Evolutionary conservation across 1,140 invertebrate species (phyloP), one percentile per base, ranked within the genome.

Genomic region (Lucilia cuprina): DNA sequence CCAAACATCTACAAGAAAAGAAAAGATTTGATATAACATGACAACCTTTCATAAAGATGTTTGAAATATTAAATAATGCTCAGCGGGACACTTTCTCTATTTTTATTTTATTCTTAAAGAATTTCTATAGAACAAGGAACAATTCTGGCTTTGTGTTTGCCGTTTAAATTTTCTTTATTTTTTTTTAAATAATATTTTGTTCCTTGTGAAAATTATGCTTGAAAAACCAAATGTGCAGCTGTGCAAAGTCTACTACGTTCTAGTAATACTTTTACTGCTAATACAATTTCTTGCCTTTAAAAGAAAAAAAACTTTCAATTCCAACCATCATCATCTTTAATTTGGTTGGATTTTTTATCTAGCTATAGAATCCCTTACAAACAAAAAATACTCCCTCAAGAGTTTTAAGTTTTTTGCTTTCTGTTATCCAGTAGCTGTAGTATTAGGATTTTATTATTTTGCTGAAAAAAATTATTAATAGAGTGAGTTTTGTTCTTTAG

Each of bases 41-140:
- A 80, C 77, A 80, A 80, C n/a, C 41, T 25, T 80, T 14, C 35
- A n/a, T 19, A 13, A 49, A 49, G 41, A 80, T 49, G 41, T 49
- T 30, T 80, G 77, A 50, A 49, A 80, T 47, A 80, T 80, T 80
- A 80, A 80, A 49, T 80, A 84, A 70, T 82, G 65, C 84, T 35
- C 84, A 75, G 82, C 84, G 84, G 84, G 84, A 84, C 84, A 84
- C 84, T 84, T 84, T 30, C 3, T 35, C 70, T 74, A 70, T 50
- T 82, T 82, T 82, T 65, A 84, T 47, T 82, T 82, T 84, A 82
- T 47, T 82, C 74, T 84, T 34, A 60, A 78, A 47, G 35, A 5
- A 19, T 78, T 78, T 47, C 17, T 19, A 9, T 30, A 1, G 25
- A 74, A 30, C 65, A 21, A 1, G 41, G 50, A 55, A 19, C 10